Conservation (phyloP, 2,113 vertebrate genomes). For the Calidris pugnax region DNA sequence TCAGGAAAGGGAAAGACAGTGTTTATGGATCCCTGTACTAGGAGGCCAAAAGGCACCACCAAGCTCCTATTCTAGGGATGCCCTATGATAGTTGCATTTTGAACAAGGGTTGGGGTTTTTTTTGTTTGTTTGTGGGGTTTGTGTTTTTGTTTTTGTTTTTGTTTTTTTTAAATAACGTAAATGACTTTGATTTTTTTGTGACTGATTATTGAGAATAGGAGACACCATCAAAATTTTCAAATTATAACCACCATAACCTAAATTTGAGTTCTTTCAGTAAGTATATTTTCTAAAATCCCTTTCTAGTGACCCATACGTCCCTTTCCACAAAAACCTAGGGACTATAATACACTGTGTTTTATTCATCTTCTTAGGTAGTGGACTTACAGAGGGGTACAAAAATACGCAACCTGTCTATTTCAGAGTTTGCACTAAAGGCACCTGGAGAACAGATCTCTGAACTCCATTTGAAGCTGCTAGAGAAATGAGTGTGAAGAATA, state of each 20-base stretch:
- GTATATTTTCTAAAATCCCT: neutral
- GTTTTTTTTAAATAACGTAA: neutral
- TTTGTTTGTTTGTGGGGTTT: too few species aligned
- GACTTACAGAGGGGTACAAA: fast-evolving
- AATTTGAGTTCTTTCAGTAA: neutral
- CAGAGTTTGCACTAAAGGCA: neutral
- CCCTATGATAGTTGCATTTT: fast-evolving
- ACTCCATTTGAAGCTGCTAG: neutral
- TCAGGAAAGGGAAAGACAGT: neutral
- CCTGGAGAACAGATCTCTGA: neutral
- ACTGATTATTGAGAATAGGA: neutral
- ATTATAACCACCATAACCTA: too few species aligned
- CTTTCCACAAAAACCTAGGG: neutral
- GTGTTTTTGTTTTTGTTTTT: too few species aligned
- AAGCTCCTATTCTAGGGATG: neutral
- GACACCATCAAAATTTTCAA: neutral
- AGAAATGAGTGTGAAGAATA: fast-evolving
- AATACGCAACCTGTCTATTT: neutral
- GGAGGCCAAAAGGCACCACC: neutral
- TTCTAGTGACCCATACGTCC: neutral
- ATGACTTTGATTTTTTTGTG: neutral
- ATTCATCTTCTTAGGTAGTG: neutral
- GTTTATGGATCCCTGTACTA: neutral
- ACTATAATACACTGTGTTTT: fast-evolving
- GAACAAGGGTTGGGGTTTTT: neutral